phyloP scores from a whole-genome alignment of 2,888 invertebrate genomes.

The Therioaphis trifolii region DNA sequence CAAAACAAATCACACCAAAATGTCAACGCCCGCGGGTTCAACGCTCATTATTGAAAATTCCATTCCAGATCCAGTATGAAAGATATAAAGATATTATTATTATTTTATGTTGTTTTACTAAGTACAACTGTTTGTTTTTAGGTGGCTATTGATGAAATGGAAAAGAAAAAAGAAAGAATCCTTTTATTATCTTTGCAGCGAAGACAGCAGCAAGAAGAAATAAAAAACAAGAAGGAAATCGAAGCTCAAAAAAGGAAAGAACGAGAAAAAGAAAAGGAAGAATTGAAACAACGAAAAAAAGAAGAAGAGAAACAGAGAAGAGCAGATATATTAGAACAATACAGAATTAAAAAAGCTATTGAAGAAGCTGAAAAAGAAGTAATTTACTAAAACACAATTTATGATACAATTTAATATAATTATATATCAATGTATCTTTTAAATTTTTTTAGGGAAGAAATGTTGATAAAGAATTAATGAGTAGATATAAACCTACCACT shows the following conservation, averaged over 20 bases:
- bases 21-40: constrained; percentile 1
- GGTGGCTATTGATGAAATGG: constrained; percentile 90
- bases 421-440: not conserved
- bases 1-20: constrained; percentile 24
- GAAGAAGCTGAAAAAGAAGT: constrained; percentile 92
- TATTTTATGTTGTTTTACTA: not conserved
- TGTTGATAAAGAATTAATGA: constrained; percentile 78
- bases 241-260: constrained; percentile 82
- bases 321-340: constrained; percentile 89
- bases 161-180: constrained; percentile 90
- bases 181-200: constrained; percentile 89
- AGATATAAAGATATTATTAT: not conserved
- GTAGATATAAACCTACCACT: constrained; percentile 69
- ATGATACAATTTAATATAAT: not conserved
- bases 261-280: constrained; percentile 79
- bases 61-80: constrained; percentile 39
- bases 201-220: constrained; percentile 90
- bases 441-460: constrained; percentile 77
- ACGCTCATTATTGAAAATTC: constrained; percentile 50
- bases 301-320: constrained; percentile 89
- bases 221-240: constrained; percentile 84
- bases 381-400: constrained; percentile 63
- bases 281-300: constrained; percentile 79
- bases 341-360: constrained; percentile 91
- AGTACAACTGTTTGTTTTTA: constrained; percentile 68